These are phyloP conservation scores for Euthynnus affinis DNA, from an alignment of 2,797 vertebrate genomes.

Conservation along the genomic window DNA sequence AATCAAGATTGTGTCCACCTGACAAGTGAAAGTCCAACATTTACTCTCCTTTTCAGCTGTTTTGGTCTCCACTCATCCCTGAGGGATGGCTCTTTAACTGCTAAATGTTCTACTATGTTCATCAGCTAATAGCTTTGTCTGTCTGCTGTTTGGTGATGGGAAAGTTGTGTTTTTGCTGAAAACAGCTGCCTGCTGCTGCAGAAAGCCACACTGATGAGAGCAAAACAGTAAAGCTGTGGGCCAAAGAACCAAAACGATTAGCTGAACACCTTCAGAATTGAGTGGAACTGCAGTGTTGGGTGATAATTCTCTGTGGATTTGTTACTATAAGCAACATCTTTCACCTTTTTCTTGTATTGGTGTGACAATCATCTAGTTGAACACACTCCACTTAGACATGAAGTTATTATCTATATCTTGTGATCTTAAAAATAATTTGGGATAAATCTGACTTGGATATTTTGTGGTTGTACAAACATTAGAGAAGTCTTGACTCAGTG, in stretches of 20 bases:
- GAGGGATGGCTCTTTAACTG: background rate
- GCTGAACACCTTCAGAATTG: background rate
- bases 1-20: background rate
- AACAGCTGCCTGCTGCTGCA: background rate
- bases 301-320: too few species aligned
- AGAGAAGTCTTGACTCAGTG: slow-evolving; percentile 12
- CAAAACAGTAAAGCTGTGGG: background rate
- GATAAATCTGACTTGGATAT: background rate
- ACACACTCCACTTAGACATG: background rate
- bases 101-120: background rate
- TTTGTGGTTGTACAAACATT: slow-evolving; percentile 1
- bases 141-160: background rate
- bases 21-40: slow-evolving; percentile 1
- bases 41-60: background rate
- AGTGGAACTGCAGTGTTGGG: too few species aligned
- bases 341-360: background rate
- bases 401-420: background rate
- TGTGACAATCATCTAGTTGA: background rate
- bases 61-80: background rate
- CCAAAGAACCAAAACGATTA: background rate
- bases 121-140: too few species aligned
- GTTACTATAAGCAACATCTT: background rate
- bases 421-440: background rate
- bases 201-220: too few species aligned
- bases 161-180: background rate